Base-by-base conservation (phyloP, 2,797 vertebrate genomes). In the Myripristis murdjan region DNA sequence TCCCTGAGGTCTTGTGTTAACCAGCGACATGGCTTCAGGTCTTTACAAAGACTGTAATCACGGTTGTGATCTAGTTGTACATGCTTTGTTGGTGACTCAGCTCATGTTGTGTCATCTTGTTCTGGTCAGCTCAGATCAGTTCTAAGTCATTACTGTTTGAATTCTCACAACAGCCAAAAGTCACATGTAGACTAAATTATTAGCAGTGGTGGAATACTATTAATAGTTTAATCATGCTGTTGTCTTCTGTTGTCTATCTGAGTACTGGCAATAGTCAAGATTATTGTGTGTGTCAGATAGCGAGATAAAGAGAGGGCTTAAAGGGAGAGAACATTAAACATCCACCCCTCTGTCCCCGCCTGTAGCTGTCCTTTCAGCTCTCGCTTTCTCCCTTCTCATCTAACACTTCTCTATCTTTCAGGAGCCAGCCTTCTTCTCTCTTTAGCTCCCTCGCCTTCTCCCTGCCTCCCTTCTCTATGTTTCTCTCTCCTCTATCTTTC, bases 161-260 rank as follows among this genome's bases (percentile, higher is more conserved):
- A 37, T 12, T 2, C 1, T 37, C 35, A 10, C 33, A 26, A 8
- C 28, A 58, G 70, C 65, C 35, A 67, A 46, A 55, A 53, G 52
- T 51, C 43, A 62, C 65, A 72, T 65, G 26, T 69, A 43, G 46
- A 39, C 31, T 52, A 51, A 44, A 26, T 65, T 61, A 41, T 61
- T 24, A 8, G 24, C 49, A 46, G 8, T 28, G 64, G 44, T 18
- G 51, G 20, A 64, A 39, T 43, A 53, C 9, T 65, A 54, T 68
- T 81, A 83, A 75, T 52, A 16, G 12, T 59, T 74, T 64, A 64
- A 76, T 75, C 68, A 26, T 53, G 8, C 61, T 76, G 55, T 75
- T 56, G 51, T 81, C 54, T 64, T 62, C 10, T n/a, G n/a, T n/a
- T n/a, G n/a, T n/a, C n/a, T n/a, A 37, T 37, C 35, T 1, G 35